phyloP scores from a whole-genome alignment of 2,888 invertebrate genomes.

The Ceraclea dissimilis region DNA sequence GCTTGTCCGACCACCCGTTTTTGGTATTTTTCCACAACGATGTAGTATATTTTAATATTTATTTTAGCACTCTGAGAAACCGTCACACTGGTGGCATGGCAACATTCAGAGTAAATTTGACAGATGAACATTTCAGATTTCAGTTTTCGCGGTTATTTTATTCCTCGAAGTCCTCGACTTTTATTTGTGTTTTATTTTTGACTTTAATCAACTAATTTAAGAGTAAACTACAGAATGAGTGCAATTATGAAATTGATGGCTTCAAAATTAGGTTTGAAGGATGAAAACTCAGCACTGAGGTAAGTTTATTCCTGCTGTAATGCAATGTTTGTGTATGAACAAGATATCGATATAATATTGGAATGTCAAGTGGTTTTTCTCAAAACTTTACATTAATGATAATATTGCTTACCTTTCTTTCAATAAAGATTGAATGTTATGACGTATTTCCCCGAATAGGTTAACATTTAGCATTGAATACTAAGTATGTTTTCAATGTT shows the following conservation, averaged over 20 bases:
- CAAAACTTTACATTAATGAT: background rate
- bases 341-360: too few relatives aligned
- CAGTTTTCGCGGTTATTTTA: too few relatives aligned
- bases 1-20: too few relatives aligned
- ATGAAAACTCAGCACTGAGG: constrained; percentile 40
- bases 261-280: constrained; percentile 37
- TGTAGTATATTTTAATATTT: too few relatives aligned
- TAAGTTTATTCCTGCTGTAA: constrained; percentile 26
- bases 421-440: background rate
- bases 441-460: background rate
- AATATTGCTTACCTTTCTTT: background rate
- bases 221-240: constrained; percentile 8
- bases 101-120: too few relatives aligned
- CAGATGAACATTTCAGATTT: too few relatives aligned
- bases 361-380: background rate
- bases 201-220: too few relatives aligned
- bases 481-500: background rate
- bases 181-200: too few relatives aligned
- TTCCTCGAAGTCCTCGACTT: background rate
- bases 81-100: too few relatives aligned
- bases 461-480: background rate
- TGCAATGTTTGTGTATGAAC: background rate
- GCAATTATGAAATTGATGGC: constrained; percentile 37
- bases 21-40: too few relatives aligned
- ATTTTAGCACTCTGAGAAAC: too few relatives aligned